Evolutionary conservation across 1,140 invertebrate genomes (phyloP).

Genomic region (Teleogryllus occipitalis): DNA sequence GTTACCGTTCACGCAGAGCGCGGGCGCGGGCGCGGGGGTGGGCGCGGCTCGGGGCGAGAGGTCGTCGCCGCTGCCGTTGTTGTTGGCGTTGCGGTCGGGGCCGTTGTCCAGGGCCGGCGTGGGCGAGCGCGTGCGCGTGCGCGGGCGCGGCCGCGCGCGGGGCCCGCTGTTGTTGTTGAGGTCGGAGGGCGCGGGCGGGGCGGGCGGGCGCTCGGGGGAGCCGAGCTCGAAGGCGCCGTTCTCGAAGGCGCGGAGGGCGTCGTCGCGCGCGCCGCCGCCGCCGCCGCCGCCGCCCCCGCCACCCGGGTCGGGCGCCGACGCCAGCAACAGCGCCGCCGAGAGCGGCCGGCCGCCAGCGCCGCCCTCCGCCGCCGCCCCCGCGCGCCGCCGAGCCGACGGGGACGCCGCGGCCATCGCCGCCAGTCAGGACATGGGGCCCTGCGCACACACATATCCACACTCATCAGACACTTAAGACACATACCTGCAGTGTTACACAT

Average conservation of each 20-base stretch:
- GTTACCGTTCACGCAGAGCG: too few relatives aligned
- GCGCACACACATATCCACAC: too few relatives aligned
- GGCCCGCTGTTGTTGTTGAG: background rate
- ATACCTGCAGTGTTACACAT: too few relatives aligned
- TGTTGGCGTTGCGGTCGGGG: background rate
- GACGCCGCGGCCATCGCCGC: background rate
- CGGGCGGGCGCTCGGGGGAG: background rate
- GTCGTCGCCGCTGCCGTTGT: background rate
- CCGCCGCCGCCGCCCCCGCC: background rate
- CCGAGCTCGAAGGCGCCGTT: conserved; percentile 14
- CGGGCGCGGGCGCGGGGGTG: background rate
- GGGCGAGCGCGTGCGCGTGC: background rate
- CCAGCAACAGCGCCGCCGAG: background rate
- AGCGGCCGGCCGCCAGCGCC: background rate
- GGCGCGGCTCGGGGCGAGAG: background rate
- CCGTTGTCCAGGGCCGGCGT: background rate
- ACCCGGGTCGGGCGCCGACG: too few relatives aligned
- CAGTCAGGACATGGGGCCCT: conserved; percentile 7
- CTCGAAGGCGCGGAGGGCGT: background rate
- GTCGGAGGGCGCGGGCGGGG: background rate
- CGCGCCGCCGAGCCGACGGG: background rate
- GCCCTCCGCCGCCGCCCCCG: background rate
- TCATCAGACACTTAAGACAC: too few relatives aligned
- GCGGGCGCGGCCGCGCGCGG: background rate
- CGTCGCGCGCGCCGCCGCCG: background rate